phyloP scores from a whole-genome alignment of 2,888 invertebrate species.

The Zaprionus obscuricornis region DNA sequence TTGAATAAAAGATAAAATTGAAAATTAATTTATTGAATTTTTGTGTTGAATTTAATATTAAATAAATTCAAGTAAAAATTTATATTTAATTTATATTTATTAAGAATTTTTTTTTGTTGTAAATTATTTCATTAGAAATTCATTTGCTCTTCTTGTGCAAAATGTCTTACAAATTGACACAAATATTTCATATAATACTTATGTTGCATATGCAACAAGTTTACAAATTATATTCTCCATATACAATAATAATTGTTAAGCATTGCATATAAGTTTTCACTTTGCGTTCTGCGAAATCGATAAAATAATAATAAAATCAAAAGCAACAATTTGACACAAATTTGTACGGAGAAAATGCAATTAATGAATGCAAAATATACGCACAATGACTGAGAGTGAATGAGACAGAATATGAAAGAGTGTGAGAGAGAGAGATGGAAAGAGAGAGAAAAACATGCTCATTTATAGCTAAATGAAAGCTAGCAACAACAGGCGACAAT shows the following conservation, averaged over 20 bases:
- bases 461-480: slow-evolving; percentile 10
- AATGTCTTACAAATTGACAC: slow-evolving; percentile 17
- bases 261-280: slow-evolving; percentile 2
- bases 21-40: too few relatives aligned
- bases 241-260: slow-evolving; percentile 22
- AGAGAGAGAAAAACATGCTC: slow-evolving; percentile 1
- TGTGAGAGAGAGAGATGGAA: too few relatives aligned
- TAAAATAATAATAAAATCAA: slow-evolving; percentile 54
- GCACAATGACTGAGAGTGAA: too few relatives aligned
- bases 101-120: not conserved
- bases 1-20: too few relatives aligned
- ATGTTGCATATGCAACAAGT: slow-evolving; percentile 44
- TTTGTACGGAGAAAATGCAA: slow-evolving; percentile 46
- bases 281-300: slow-evolving; percentile 29
- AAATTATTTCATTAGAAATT: not conserved
- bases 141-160: not conserved
- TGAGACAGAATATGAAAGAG: too few relatives aligned
- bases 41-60: too few relatives aligned
- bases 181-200: slow-evolving; percentile 15
- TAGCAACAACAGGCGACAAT: slow-evolving; percentile 36
- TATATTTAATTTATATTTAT: too few relatives aligned
- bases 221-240: slow-evolving; percentile 28
- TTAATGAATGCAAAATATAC: slow-evolving; percentile 39
- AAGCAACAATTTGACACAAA: slow-evolving; percentile 57
- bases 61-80: too few relatives aligned